Evolutionary conservation across 2,113 vertebrate species (phyloP), one percentile per base, ranked within the genome.

Genomic region (Esox niger): DNA sequence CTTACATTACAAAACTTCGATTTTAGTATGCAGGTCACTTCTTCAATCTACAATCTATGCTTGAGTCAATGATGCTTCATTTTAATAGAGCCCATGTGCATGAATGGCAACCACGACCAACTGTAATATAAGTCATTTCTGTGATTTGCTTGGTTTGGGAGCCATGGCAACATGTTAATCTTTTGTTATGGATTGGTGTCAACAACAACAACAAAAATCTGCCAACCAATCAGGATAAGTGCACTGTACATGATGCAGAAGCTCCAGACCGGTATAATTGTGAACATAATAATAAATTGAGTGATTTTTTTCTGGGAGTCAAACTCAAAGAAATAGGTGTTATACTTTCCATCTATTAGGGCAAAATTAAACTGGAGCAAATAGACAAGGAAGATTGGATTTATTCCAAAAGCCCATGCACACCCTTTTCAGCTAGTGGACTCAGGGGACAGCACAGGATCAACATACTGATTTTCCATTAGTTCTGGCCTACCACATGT

Each of bases 381-480:
- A 60, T 29, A 21, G 31, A 11, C n/a, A 60, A 35, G 27, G 11
- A 11, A 20, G 31, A 7, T 2, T 32, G 43, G 26, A 52, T 6
- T 26, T 6, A 9, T 29, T 43, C 43, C 30, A 62, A 38, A 38
- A 49, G 5, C 38, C 38, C 17, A 54, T 66, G 4, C 20, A 29
- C 29, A 49, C 25, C 26, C 20, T 52, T 55, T 26, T 38, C 4
- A 49, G 2, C 1, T 69, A 6, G 21, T 5, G 7, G 21, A 17
- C 29, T 20, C 25, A 68, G 32, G n/a, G 43, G 10, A 47, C 21
- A 57, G 38, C 17, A 23, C 6, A 70, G 63, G 49, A 65, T n/a
- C 38, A 73, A 69, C 62, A 65, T 65, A 69, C 25, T 33, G 49
- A 73, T 67, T 68, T 68, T 30, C 35, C 52, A 46, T 30, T 7